These are phyloP conservation scores for Atrina japonica DNA, from an alignment of 2,888 invertebrate species.

Conservation along the genomic window DNA sequence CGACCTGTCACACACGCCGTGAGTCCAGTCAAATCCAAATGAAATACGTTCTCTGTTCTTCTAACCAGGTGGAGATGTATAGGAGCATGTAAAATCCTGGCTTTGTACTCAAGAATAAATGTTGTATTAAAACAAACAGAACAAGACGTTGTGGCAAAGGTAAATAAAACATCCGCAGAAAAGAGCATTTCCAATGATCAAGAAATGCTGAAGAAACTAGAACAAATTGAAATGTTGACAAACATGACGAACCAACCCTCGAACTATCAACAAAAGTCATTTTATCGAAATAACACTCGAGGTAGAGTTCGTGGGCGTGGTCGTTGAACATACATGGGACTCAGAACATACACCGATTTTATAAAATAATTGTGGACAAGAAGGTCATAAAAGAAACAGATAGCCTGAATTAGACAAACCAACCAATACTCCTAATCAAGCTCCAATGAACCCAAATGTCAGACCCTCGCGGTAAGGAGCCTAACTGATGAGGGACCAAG, in stretches of 20 bases:
- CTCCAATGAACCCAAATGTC: slow-evolving; percentile 15
- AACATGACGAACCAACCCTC: neutral
- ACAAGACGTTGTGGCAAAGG: neutral
- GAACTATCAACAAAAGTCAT: neutral
- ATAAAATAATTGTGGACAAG: neutral
- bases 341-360: too few species aligned
- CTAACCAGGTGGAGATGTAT: too few species aligned
- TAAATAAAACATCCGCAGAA: too few species aligned
- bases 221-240: slow-evolving; percentile 26
- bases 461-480: slow-evolving; percentile 18
- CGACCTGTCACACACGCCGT: too few species aligned
- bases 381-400: slow-evolving; percentile 6
- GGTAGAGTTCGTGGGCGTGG: slow-evolving; percentile 2
- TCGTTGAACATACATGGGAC: neutral
- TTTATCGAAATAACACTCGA: neutral
- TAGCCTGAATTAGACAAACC: neutral
- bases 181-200: neutral
- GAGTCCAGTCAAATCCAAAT: too few species aligned
- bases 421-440: neutral
- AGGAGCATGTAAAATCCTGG: too few species aligned
- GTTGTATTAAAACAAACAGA: slow-evolving; percentile 14
- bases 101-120: too few species aligned
- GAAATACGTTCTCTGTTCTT: too few species aligned
- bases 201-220: slow-evolving; percentile 11
- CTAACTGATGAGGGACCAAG: slow-evolving; percentile 17